A percentile compares a stretch with the other conserved stretches of the same genome.
These are phyloP conservation scores for Siniperca knerii DNA, from an alignment of 2,113 vertebrate genomes.

Conservation along the genomic window DNA sequence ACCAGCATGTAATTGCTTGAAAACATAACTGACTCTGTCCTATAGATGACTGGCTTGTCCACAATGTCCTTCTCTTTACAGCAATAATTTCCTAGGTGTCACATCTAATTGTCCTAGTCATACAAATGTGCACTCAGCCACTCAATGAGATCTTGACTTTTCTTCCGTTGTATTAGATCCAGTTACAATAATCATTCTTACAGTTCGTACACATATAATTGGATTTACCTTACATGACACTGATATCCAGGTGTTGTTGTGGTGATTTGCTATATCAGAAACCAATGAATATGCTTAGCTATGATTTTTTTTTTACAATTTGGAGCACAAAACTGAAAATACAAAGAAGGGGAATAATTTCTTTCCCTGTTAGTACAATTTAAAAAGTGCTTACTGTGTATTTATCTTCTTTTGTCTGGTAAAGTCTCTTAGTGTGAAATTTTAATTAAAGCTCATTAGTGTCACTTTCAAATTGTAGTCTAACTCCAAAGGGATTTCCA, in stretches of 20 bases:
- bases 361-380: background rate
- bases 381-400: background rate
- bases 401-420: slow-evolving; percentile 6
- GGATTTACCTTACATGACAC: background rate
- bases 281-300: background rate
- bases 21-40: background rate
- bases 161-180: background rate
- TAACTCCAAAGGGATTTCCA: background rate
- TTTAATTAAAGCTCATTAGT: slow-evolving; percentile 51
- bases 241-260: background rate
- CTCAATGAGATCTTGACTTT: background rate
- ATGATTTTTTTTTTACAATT: background rate
- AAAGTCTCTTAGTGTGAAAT: slow-evolving; percentile 22
- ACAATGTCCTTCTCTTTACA: background rate
- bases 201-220: background rate
- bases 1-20: background rate
- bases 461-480: slow-evolving; percentile 1
- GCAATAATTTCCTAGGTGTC: background rate
- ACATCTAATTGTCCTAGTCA: background rate
- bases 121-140: background rate
- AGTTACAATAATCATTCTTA: background rate
- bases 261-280: background rate
- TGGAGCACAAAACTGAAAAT: background rate
- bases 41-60: background rate
- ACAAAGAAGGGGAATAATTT: background rate